Evolutionary conservation across 1,140 invertebrate genomes (phyloP), one percentile per base, ranked within the genome.

Genomic region (Pectinophora gossypiella): DNA sequence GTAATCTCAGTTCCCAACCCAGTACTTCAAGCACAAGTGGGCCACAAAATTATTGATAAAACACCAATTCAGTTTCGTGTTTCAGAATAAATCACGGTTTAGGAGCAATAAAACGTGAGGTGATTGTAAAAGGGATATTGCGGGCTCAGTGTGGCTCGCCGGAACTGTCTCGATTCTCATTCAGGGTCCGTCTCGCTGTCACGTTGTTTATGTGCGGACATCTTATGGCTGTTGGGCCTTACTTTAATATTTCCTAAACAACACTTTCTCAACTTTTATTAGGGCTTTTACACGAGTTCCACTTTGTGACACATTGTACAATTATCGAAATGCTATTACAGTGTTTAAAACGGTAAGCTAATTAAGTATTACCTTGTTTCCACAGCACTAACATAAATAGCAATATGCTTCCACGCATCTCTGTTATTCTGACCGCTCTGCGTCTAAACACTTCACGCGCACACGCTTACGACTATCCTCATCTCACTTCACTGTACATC

Each of bases 361-460:
- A n/a, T n/a, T n/a, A n/a, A n/a, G n/a, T n/a, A 42, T 54, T 61
- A 69, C 72, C 68, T 54, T 72, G 64, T 21, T 62, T 63, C 60
- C 66, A 72, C 47, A 72, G 52, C 27, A 72, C 59, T 48, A 75
- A 62, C 19, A 48, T 42, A 40, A 56, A 38, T 36, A 56, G 27
- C 22, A 61, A 51, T 48, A 54, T 54, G 56, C n/a, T 1, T 16
- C 16, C 13, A 16, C 36, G 36, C 36, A 40, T 40, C 36, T 40
- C 16, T 32, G 2, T 32, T 40, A 40, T 15, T 40, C 3, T 10
- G 7, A 40, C 15, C 36, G 16, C 36, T 6, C 7, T 6, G 1
- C n/a, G 27, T 32, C 27, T 23, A 9, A 32, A 32, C 27, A 32
- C 6, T 3, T 32, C 9, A 12, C 27, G n/a, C 27, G 27, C 2